These are phyloP conservation scores for Spisula solida DNA, from an alignment of 2,888 invertebrate genomes.

Conservation along the genomic window DNA sequence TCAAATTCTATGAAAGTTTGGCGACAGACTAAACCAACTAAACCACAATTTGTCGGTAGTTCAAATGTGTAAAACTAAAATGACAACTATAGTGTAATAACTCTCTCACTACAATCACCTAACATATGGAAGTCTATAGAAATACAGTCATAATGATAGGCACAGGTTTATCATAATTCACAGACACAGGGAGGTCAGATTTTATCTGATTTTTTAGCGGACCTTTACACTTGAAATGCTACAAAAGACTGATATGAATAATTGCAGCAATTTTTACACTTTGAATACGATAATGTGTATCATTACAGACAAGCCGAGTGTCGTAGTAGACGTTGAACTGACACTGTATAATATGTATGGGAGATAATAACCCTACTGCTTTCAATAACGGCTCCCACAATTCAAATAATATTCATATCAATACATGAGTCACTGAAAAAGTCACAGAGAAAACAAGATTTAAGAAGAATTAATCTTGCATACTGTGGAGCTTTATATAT, in stretches of 20 bases:
- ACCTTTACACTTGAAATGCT: conserved; percentile 5
- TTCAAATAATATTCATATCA: background rate
- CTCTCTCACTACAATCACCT: too few relatives aligned
- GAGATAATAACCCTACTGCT: background rate
- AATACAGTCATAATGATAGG: background rate
- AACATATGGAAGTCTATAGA: too few relatives aligned
- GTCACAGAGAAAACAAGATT: background rate
- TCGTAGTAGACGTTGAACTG: background rate
- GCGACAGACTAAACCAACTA: too few relatives aligned
- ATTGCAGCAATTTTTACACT: conserved; percentile 27
- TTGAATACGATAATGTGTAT: conserved; percentile 14
- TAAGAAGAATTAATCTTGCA: background rate
- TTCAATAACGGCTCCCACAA: background rate
- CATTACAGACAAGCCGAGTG: conserved; percentile 9
- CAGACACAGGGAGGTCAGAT: background rate
- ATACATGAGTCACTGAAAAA: background rate
- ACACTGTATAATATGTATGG: background rate
- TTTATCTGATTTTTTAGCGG: background rate
- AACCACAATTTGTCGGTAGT: too few relatives aligned
- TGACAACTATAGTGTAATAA: too few relatives aligned
- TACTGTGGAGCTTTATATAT: too few relatives aligned
- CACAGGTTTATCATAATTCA: background rate
- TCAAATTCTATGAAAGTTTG: too few relatives aligned
- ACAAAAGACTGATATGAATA: conserved; percentile 13
- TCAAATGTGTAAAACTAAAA: too few relatives aligned